A percentile compares a stretch with the other conserved stretches of the same genome.
Evolutionary conservation across 2,113 vertebrate genomes (phyloP).

Genomic region (Melanostigma gelatinosum): DNA sequence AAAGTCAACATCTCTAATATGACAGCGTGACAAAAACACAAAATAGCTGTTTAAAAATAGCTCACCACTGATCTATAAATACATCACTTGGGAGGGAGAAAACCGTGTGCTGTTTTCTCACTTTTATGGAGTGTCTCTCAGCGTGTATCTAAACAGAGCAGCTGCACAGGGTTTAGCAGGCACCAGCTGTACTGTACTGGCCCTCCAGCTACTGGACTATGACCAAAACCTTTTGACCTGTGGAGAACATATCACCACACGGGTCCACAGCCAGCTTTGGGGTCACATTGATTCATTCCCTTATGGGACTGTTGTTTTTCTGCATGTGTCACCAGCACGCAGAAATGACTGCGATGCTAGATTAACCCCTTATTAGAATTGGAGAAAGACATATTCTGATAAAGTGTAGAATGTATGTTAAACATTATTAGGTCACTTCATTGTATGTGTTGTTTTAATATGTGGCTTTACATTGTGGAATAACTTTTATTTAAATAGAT

Average conservation of each 20-base stretch:
- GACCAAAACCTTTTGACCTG: slow-evolving; percentile 69
- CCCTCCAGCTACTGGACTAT: slow-evolving; percentile 58
- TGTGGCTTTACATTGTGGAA: background rate
- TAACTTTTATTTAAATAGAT: slow-evolving; percentile 11
- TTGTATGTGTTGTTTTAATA: slow-evolving; percentile 6
- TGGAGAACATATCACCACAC: slow-evolving; percentile 47
- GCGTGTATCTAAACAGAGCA: slow-evolving; percentile 52
- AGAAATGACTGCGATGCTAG: slow-evolving; percentile 3
- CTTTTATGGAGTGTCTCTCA: slow-evolving; percentile 44
- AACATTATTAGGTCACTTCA: background rate
- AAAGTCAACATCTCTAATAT: slow-evolving; percentile 30
- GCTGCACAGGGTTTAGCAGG: slow-evolving; percentile 47
- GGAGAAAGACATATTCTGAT: background rate
- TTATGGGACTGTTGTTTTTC: background rate
- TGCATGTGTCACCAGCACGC: slow-evolving; percentile 20
- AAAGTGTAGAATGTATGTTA: background rate
- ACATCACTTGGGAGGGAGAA: slow-evolving; percentile 37
- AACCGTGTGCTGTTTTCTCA: slow-evolving; percentile 41
- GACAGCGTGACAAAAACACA: slow-evolving; percentile 51
- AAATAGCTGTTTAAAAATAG: slow-evolving; percentile 67
- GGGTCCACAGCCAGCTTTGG: slow-evolving; percentile 43
- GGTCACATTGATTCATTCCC: slow-evolving; percentile 61
- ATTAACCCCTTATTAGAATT: slow-evolving; percentile 4
- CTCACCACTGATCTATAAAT: slow-evolving; percentile 68
- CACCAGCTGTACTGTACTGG: slow-evolving; percentile 38